Evolutionary conservation across 2,113 vertebrate species (phyloP).

Genomic region (Dipodomys merriami): DNA sequence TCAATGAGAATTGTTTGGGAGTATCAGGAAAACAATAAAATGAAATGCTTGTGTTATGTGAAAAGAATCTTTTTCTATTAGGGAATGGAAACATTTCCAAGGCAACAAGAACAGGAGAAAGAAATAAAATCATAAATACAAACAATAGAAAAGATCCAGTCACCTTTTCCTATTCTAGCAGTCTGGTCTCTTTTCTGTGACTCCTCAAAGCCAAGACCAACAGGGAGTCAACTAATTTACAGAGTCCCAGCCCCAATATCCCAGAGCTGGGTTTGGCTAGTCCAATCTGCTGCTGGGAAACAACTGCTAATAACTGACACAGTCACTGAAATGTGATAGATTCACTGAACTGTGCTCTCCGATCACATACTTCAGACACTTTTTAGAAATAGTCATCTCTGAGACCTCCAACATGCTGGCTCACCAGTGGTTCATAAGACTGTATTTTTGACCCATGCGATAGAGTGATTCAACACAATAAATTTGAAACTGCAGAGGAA

Average conservation of each 20-base stretch:
- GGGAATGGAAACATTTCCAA: background rate
- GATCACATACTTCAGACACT: background rate
- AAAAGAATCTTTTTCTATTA: background rate
- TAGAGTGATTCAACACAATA: conserved; percentile 7
- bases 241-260: background rate
- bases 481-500: background rate
- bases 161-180: background rate
- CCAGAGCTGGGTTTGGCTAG: background rate
- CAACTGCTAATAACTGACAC: background rate
- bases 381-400: background rate
- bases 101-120: background rate
- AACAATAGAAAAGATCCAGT: background rate
- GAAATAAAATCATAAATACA: background rate
- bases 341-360: background rate
- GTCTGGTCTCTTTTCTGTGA: background rate
- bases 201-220: too few relatives aligned
- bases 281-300: background rate
- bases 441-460: conserved; percentile 1
- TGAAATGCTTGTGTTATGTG: background rate
- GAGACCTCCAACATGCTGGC: background rate
- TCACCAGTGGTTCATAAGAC: background rate
- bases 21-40: background rate
- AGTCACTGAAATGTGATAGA: background rate
- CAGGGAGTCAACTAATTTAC: background rate
- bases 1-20: background rate